Base-by-base conservation (phyloP, 2,113 vertebrate species). In the Albula glossodonta region DNA sequence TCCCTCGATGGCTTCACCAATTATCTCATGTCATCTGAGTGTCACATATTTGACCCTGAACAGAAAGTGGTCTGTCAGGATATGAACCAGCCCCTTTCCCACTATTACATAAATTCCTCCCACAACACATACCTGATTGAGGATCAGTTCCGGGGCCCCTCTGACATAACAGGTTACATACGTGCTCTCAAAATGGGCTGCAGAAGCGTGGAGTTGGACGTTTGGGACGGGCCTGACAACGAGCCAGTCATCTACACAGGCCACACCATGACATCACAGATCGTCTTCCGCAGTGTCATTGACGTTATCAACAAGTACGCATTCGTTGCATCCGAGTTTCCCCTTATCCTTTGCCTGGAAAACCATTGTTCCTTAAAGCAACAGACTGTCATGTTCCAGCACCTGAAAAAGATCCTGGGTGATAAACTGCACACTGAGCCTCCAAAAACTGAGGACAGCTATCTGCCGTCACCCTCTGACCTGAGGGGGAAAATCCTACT, bases 81-180 rank as follows among this genome's bases (percentile, higher is more conserved):
- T 89, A 99, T 99, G 98, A 97, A 96, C 87, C 98, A 99, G 60
- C 96, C 98, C 9, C 88, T 99, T 89, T 98, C 98, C 88, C 98
- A 99, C 94, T 99, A 99, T 92, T 99, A 98, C 92, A 99, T 99
- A 89, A 99, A 99, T 86, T 95, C 98, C 15, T 99, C 98, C 90
- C 98, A 99, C 91, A 99, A 99, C 83, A 99, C 98, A 0, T 99
- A 99, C 91, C 95, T 99, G 93, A 99, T 99, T 91, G 98, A 99
- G 90, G 98, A 99, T 91, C 98, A 99, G 90, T 99, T 99, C 91
- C 94, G 97, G 89, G 98, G 98, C 77, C 98, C 98, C 11, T 99
- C 98, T n/a, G 98, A 99, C 88, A 98, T 99, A 90, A 98, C 97
- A 0, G 98, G 98, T 3, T 99, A 99, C 87, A 99, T 99, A 85